Conservation (phyloP, 92 coral and sea anemone genomes). For the Epizoanthus scotinus region DNA sequence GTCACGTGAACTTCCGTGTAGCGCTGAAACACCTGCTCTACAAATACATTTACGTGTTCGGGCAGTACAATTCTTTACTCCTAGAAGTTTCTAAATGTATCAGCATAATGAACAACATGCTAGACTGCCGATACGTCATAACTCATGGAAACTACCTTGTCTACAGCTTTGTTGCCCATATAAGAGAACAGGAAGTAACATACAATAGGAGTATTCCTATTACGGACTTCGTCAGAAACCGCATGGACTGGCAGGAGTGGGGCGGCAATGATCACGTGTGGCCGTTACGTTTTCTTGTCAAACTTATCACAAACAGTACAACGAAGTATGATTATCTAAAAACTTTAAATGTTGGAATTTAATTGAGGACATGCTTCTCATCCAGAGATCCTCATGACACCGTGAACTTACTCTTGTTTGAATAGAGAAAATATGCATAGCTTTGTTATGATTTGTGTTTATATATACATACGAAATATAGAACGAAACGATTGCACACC, state of each 20-base stretch:
- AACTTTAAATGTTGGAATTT: conserved; percentile 29
- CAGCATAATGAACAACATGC: neutral
- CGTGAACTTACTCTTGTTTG: too few relatives aligned
- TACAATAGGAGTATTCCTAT: neutral
- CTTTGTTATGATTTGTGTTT: too few relatives aligned
- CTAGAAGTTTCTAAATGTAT: neutral
- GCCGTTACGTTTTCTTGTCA: conserved; percentile 30
- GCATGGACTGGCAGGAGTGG: conserved; percentile 15
- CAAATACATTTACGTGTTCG: conserved; percentile 11
- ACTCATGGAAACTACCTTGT: neutral
- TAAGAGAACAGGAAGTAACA: conserved; percentile 7
- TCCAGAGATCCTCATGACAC: too few relatives aligned
- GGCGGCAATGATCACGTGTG: neutral
- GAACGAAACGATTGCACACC: too few relatives aligned
- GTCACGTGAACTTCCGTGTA: neutral
- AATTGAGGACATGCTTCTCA: neutral
- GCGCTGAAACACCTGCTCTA: neutral
- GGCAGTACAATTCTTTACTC: neutral
- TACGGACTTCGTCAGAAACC: conserved; percentile 13
- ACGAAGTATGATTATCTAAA: conserved; percentile 24
- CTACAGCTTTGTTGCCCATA: conserved; percentile 2
- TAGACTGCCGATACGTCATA: conserved; percentile 4
- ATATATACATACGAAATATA: too few relatives aligned
- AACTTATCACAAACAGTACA: conserved; percentile 6
- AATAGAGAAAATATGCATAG: too few relatives aligned